phyloP scores from a whole-genome alignment of 2,888 invertebrate genomes.

The Trypoxylon attenuatum region DNA sequence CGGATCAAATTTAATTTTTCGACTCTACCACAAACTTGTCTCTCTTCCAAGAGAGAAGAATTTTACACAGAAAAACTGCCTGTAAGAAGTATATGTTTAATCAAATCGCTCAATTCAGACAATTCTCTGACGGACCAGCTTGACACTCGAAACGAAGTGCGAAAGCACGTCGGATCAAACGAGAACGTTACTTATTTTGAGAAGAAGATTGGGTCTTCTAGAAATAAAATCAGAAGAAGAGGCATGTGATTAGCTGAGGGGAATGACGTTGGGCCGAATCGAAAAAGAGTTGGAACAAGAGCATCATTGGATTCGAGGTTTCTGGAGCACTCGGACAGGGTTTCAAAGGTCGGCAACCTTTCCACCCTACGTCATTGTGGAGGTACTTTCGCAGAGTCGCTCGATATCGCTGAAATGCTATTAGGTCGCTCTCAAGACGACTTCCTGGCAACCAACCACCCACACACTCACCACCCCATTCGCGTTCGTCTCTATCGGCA shows the following conservation, averaged over 20 bases:
- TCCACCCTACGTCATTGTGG: conserved; percentile 33
- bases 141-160: too few species aligned
- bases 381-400: conserved; percentile 33
- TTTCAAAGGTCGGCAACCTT: conserved; percentile 56
- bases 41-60: too few species aligned
- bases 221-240: neutral
- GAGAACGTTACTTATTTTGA: too few species aligned
- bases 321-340: conserved; percentile 52
- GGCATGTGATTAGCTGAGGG: neutral
- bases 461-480: neutral
- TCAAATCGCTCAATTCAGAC: neutral
- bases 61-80: neutral
- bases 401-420: conserved; percentile 57
- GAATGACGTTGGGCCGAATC: conserved; percentile 12
- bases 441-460: conserved; percentile 29
- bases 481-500: neutral
- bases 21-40: conserved; percentile 19
- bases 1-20: conserved; percentile 9
- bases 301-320: conserved; percentile 45
- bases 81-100: neutral
- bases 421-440: conserved; percentile 47
- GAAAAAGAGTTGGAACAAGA: conserved; percentile 11
- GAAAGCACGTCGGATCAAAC: too few species aligned
- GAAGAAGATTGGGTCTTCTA: too few species aligned
- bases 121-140: too few species aligned